phyloP scores from a whole-genome alignment of 2,888 invertebrate species.

The Taphrorychus bicolor region DNA sequence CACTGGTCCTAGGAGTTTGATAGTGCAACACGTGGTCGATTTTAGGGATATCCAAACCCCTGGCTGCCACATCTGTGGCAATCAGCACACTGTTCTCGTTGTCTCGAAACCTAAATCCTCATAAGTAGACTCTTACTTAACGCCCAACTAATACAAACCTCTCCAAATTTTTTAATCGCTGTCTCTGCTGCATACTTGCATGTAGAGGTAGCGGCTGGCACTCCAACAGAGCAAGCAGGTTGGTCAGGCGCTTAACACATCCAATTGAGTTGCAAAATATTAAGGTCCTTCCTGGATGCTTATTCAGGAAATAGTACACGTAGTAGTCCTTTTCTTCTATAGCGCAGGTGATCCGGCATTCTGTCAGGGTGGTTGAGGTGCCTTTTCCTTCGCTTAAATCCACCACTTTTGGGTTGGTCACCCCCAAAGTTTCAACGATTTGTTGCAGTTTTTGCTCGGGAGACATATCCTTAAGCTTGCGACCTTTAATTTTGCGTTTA shows the following conservation, averaged over 20 bases:
- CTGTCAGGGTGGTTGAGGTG: constrained; percentile 83
- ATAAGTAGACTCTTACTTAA: not conserved
- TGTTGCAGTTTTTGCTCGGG: constrained; percentile 78
- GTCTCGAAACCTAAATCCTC: constrained; percentile 69
- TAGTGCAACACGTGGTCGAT: constrained; percentile 97
- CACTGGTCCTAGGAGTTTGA: constrained; percentile 91
- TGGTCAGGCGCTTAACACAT: constrained; percentile 82
- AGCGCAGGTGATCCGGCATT: constrained; percentile 81
- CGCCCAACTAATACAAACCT: constrained; percentile 51
- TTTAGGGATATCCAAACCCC: constrained; percentile 93
- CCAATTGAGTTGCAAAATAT: constrained; percentile 96
- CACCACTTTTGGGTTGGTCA: constrained; percentile 90
- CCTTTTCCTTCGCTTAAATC: constrained; percentile 86
- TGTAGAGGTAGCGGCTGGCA: constrained; percentile 81
- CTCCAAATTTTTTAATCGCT: constrained; percentile 93
- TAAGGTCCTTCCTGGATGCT: constrained; percentile 88
- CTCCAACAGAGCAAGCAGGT: constrained; percentile 72
- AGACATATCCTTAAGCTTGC: constrained; percentile 69
- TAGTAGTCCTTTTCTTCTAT: constrained; percentile 89
- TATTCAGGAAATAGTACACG: constrained; percentile 86
- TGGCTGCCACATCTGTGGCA: constrained; percentile 96
- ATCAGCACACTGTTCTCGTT: constrained; percentile 78
- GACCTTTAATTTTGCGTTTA: constrained; percentile 62
- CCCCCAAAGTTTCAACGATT: constrained; percentile 81
- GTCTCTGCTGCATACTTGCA: constrained; percentile 92